Evolutionary conservation across 2,888 invertebrate species (phyloP).

Genomic region (Mimumesa dahlbomi): DNA sequence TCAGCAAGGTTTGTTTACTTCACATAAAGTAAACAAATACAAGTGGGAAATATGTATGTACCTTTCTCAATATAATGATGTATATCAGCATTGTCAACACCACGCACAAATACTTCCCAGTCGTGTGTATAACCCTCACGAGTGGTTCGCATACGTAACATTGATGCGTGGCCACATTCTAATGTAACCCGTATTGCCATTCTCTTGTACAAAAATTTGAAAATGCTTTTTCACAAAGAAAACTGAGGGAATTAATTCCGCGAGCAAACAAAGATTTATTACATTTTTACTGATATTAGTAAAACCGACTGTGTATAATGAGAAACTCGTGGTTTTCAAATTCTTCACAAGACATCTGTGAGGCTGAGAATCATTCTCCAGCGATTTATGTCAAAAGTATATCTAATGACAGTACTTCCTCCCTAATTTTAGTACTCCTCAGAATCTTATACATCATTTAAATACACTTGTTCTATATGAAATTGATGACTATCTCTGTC

Average conservation of each 20-base stretch:
- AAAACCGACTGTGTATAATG: conserved; percentile 30
- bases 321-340: conserved; percentile 8
- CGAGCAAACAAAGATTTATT: conserved; percentile 38
- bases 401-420: conserved; percentile 51
- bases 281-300: conserved; percentile 54
- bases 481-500: conserved; percentile 51
- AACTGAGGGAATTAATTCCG: conserved; percentile 36
- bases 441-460: conserved; percentile 55
- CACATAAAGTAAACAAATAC: too few relatives aligned
- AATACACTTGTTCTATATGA: conserved; percentile 63
- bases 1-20: too few relatives aligned
- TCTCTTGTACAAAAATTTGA: conserved; percentile 66
- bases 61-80: conserved; percentile 94
- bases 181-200: conserved; percentile 90
- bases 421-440: conserved; percentile 45
- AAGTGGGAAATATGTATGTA: conserved; percentile 43
- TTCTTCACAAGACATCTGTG: conserved; percentile 30
- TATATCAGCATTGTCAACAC: conserved; percentile 92
- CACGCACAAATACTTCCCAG: conserved; percentile 97
- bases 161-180: conserved; percentile 96
- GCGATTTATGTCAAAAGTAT: conserved; percentile 41
- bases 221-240: conserved; percentile 41
- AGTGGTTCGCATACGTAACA: conserved; percentile 89
- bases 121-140: conserved; percentile 97
- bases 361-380: conserved; percentile 38